Base-by-base conservation (phyloP, 2,113 vertebrate genomes). In the Gadus chalcogrammus region DNA sequence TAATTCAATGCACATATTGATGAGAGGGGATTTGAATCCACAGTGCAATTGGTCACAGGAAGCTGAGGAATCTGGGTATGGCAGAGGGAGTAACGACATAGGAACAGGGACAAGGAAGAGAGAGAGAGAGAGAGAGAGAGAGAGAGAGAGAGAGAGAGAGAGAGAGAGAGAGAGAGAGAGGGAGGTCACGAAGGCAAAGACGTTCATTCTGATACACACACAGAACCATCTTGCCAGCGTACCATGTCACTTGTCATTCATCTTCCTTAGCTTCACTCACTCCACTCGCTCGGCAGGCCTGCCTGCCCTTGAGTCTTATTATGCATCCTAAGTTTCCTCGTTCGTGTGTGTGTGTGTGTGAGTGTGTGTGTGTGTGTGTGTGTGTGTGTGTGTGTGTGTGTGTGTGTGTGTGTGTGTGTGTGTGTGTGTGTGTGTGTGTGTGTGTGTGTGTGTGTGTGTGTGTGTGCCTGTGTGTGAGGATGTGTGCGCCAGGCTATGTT, bases 241-340 rank as follows among this genome's bases (percentile, higher is more conserved):
- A 52, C 61, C 70, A n/a, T 81, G 82, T 69, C 73, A 75, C 60
- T 74, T 82, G 82, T 70, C 79, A 79, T 87, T 84, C 78, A 74
- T 86, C 73, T 76, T 77, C 65, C 70, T 74, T 31, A 31, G 70
- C 42, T 77, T 38, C 76, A 56, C 48, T 68, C 72, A 60, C 69
- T 62, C n/a, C 4, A 53, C 65, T 35, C 53, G 66, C 17, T 48
- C 8, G 1, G 0, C 13, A 18, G 42, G 42, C 42, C 42, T 67
- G 42, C 61, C 22, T 67, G 65, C 24, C 71, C 65, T 79, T 78
- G 75, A 71, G 61, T 75, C 27, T 60, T 67, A 67, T 59, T 79
- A 74, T 38, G 52, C 42, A 71, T 73, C 69, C 69, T 66, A 83
- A 64, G 24, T 15, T 4, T 68, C n/a, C 24, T n/a, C 16, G 28